Evolutionary conservation across 2,888 invertebrate genomes (phyloP).

Genomic region (Penaeus monodon): DNA sequence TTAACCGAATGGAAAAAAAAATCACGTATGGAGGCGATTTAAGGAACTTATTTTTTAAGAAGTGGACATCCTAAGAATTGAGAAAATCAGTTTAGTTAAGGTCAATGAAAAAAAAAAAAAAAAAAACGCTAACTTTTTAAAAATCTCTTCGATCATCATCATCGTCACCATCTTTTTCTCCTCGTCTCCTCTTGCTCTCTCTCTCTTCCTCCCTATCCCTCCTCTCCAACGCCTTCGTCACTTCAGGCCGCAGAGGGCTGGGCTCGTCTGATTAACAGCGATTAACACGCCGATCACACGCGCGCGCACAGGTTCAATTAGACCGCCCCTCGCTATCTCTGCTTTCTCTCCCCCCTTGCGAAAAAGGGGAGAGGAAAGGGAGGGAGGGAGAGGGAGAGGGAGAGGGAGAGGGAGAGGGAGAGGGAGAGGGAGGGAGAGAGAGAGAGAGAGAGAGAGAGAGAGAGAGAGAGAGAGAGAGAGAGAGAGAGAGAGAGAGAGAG

Average conservation of each 20-base stretch:
- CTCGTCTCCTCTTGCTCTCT: neutral
- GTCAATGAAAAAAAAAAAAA: no score
- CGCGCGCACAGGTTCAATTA: no score
- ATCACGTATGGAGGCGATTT: no score
- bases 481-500: neutral
- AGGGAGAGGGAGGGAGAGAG: no score
- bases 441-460: neutral
- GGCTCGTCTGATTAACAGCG: no score
- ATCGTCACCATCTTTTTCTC: neutral
- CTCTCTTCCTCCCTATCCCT: neutral
- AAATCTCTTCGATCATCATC: neutral
- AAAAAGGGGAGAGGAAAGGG: slow-evolving; percentile 4
- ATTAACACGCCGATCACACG: no score
- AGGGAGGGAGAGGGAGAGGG: neutral
- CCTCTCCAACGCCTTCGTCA: neutral
- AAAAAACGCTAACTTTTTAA: neutral
- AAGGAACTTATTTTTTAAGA: no score
- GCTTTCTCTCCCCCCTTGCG: no score
- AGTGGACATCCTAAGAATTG: no score
- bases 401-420: neutral
- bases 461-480: neutral
- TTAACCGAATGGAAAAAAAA: no score
- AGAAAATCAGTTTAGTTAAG: no score
- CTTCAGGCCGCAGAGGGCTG: neutral
- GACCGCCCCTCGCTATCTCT: no score